A percentile compares a stretch with the other conserved stretches of the same genome.
These are phyloP conservation scores for Diachrysia chrysitis DNA, from an alignment of 2,888 invertebrate species.

Conservation along the genomic window DNA sequence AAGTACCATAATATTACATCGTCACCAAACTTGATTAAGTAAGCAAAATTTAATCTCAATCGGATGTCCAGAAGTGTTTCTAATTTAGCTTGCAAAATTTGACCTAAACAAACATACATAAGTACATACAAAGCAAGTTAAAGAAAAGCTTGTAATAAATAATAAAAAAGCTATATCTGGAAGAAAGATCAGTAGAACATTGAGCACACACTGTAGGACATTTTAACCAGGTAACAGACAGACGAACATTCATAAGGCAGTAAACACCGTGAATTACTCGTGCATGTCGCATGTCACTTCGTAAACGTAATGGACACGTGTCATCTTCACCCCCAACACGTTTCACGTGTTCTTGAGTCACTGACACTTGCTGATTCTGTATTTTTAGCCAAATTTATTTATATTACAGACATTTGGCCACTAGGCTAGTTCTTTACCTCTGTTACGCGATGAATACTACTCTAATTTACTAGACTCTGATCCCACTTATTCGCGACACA, in stretches of 20 bases:
- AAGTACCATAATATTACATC: too few relatives aligned
- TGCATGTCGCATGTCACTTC: conserved; percentile 11
- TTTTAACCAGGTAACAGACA: not conserved
- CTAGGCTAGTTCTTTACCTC: too few relatives aligned
- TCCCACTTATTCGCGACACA: not conserved
- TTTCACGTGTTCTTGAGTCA: conserved; percentile 10
- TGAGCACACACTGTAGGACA: not conserved
- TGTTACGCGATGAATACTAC: too few relatives aligned
- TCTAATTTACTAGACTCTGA: not conserved
- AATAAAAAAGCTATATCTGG: too few relatives aligned
- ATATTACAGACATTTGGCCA: not conserved
- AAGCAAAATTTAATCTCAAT: too few relatives aligned
- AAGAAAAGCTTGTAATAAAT: too few relatives aligned
- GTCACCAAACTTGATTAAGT: too few relatives aligned
- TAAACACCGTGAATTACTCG: conserved; percentile 2
- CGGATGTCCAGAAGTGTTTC: too few relatives aligned
- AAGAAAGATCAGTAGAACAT: not conserved
- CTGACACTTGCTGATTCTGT: not conserved
- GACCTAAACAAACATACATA: too few relatives aligned
- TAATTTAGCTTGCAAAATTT: too few relatives aligned
- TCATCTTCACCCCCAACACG: conserved; percentile 23
- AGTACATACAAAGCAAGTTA: too few relatives aligned
- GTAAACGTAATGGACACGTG: conserved; percentile 19
- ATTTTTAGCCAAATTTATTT: not conserved
- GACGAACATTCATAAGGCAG: not conserved